These are phyloP conservation scores for Atethmia centrago DNA, from an alignment of 2,888 invertebrate species.

Conservation along the genomic window DNA sequence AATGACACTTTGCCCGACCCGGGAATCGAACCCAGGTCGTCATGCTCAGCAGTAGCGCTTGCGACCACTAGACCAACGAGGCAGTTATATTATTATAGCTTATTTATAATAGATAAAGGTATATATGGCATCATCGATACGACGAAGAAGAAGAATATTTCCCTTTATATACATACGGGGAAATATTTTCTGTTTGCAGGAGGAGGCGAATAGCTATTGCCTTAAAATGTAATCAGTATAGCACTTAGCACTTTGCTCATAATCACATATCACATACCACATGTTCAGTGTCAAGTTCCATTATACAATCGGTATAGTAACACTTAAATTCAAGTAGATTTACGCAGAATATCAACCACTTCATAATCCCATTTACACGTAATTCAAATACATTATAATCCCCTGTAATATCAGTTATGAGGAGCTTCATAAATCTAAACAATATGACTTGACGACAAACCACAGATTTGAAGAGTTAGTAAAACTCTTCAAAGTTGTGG, in stretches of 20 bases:
- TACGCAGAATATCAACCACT: slow-evolving; percentile 14
- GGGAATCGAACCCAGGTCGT: too few relatives aligned
- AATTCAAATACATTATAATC: slow-evolving; percentile 9
- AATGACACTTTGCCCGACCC: too few relatives aligned
- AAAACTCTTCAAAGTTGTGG: background rate
- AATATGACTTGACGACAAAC: background rate
- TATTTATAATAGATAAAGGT: background rate
- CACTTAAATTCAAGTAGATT: slow-evolving; percentile 11
- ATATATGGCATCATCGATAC: background rate
- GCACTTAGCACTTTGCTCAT: background rate
- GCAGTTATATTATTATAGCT: too few relatives aligned
- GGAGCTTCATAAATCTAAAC: background rate
- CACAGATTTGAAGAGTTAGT: too few relatives aligned
- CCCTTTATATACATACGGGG: background rate
- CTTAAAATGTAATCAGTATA: background rate
- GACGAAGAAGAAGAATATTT: background rate
- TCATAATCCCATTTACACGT: background rate
- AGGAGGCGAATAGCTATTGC: background rate
- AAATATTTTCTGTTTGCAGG: background rate
- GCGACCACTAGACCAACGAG: too few relatives aligned
- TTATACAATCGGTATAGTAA: background rate
- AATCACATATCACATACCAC: background rate
- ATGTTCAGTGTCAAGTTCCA: background rate
- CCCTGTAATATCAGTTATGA: background rate
- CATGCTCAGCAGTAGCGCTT: too few relatives aligned